A percentile compares a stretch with the other conserved stretches of the same genome.
These are phyloP conservation scores for Pammene fasciana DNA, from an alignment of 2,888 invertebrate species.

Conservation along the genomic window DNA sequence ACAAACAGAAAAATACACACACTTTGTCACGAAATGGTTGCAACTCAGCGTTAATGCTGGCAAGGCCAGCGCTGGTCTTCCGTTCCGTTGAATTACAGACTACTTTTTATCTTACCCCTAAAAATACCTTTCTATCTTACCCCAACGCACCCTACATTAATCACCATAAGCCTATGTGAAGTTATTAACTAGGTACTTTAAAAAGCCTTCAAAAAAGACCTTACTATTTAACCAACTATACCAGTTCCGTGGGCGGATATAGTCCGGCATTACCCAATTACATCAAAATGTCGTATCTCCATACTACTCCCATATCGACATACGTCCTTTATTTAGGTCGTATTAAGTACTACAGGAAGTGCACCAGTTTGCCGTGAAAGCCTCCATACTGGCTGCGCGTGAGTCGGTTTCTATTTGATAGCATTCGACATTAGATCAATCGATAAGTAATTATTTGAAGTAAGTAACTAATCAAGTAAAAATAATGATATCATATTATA, in stretches of 20 bases:
- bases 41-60: too few relatives aligned
- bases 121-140: too few relatives aligned
- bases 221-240: conserved; percentile 27
- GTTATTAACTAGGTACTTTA: neutral
- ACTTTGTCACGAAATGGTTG: too few relatives aligned
- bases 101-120: too few relatives aligned
- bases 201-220: conserved; percentile 29
- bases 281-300: conserved; percentile 23
- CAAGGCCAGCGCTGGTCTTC: too few relatives aligned
- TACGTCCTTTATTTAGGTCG: neutral
- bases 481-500: neutral
- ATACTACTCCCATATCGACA: neutral
- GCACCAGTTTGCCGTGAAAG: conserved; percentile 62
- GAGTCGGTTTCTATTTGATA: conserved; percentile 23
- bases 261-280: conserved; percentile 50
- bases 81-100: too few relatives aligned
- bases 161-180: too few relatives aligned
- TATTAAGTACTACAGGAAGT: conserved; percentile 54
- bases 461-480: neutral
- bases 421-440: conserved; percentile 7
- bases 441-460: neutral
- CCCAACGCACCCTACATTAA: too few relatives aligned
- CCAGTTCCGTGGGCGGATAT: conserved; percentile 54
- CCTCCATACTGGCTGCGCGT: conserved; percentile 41
- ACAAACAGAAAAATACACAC: too few relatives aligned